Conservation (phyloP, 2,888 invertebrate species). For the Tachystola acroxantha region DNA sequence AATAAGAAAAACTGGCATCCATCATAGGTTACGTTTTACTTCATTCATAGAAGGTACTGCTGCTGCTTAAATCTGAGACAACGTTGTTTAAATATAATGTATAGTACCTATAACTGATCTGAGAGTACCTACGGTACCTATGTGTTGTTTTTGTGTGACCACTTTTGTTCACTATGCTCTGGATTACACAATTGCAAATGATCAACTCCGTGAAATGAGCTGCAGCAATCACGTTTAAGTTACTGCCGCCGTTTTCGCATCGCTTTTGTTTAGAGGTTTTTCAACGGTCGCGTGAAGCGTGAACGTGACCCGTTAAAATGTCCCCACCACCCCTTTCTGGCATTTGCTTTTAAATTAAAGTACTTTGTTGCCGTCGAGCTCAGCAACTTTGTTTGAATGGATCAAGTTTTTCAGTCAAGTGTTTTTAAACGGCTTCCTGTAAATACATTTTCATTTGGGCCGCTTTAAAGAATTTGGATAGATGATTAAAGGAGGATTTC, state of each 20-base stretch:
- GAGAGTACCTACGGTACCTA: too few species aligned
- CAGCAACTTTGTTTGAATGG: constrained; percentile 21
- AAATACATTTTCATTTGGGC: background rate
- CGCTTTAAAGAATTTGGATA: background rate
- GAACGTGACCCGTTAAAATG: constrained; percentile 17
- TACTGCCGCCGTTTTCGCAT: constrained; percentile 20
- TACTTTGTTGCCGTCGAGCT: constrained; percentile 23
- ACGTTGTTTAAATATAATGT: too few species aligned
- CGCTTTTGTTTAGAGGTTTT: constrained; percentile 23
- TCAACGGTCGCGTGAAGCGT: constrained; percentile 20
- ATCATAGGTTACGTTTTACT: too few species aligned
- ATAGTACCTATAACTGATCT: too few species aligned
- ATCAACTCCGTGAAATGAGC: constrained; percentile 19
- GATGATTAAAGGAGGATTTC: constrained; percentile 1
- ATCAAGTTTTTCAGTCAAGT: constrained; percentile 9
- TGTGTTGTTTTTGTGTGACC: too few species aligned
- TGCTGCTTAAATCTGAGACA: too few species aligned
- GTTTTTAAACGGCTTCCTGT: background rate
- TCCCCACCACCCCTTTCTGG: constrained; percentile 19
- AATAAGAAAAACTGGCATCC: too few species aligned
- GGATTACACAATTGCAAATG: constrained; percentile 6
- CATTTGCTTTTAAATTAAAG: constrained; percentile 32
- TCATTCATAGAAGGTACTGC: too few species aligned
- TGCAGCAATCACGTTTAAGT: constrained; percentile 21
- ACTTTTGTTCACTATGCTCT: too few species aligned